Conservation (phyloP, 1,140 invertebrate species). For the Sinella curviseta region DNA sequence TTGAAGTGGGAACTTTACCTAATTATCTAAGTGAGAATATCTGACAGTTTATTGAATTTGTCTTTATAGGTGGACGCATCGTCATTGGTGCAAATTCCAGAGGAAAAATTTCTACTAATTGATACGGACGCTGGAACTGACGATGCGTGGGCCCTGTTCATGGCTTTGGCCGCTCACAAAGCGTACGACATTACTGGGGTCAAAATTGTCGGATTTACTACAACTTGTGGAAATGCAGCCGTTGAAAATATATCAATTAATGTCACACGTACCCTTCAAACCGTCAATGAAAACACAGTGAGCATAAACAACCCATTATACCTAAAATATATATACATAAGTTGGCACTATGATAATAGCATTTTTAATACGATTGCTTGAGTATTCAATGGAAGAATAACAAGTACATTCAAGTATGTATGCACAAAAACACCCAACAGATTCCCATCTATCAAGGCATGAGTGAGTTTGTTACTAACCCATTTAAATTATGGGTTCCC, state of each 20-base stretch:
- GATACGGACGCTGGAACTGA: slow-evolving; percentile 68
- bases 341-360: neutral
- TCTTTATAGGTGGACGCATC: no score
- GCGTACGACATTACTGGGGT: neutral
- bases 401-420: no score
- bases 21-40: no score
- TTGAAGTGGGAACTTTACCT: no score
- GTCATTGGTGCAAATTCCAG: neutral
- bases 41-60: no score
- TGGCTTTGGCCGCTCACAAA: slow-evolving; percentile 59
- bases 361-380: neutral
- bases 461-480: slow-evolving; percentile 28
- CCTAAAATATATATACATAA: neutral
- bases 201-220: slow-evolving; percentile 45
- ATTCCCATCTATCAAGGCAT: slow-evolving; percentile 16
- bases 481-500: slow-evolving; percentile 52
- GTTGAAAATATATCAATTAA: slow-evolving; percentile 48
- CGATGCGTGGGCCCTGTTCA: slow-evolving; percentile 65
- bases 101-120: slow-evolving; percentile 56
- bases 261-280: slow-evolving; percentile 43
- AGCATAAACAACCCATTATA: neutral
- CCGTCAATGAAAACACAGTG: slow-evolving; percentile 28
- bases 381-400: no score
- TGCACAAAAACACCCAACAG: no score
- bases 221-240: slow-evolving; percentile 47